A percentile compares a stretch with the other conserved stretches of the same genome.
Conservation (phyloP, 1,140 invertebrate genomes). For the Hetaerina americana region DNA sequence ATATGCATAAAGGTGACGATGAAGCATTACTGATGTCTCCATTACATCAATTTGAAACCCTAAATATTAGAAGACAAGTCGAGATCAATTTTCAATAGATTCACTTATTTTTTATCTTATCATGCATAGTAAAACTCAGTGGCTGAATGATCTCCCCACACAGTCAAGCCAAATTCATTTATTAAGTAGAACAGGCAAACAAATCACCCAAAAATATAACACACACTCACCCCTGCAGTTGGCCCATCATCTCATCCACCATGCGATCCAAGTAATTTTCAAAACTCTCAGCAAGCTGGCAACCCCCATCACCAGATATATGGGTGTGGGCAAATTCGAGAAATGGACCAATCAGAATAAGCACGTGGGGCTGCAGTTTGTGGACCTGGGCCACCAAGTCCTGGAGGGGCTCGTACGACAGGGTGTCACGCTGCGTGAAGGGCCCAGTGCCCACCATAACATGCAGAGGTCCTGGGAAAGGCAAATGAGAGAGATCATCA, state of each 20-base stretch:
- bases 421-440: constrained; percentile 59
- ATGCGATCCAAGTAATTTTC: constrained; percentile 56
- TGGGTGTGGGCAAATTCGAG: constrained; percentile 50
- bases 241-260: constrained; percentile 44
- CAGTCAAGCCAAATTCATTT: too few relatives aligned
- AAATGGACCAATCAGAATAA: constrained; percentile 73
- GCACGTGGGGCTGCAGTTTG: constrained; percentile 58
- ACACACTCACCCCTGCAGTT: constrained; percentile 31
- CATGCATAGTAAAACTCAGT: too few relatives aligned
- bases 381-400: constrained; percentile 57
- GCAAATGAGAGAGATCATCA: too few relatives aligned
- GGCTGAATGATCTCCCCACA: too few relatives aligned
- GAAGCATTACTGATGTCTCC: too few relatives aligned
- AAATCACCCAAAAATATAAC: constrained; percentile 5
- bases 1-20: too few relatives aligned
- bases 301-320: not conserved
- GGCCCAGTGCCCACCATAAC: constrained; percentile 70
- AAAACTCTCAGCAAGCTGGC: constrained; percentile 46
- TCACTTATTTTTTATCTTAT: too few relatives aligned
- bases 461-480: constrained; percentile 39
- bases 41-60: too few relatives aligned
- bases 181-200: constrained; percentile 12
- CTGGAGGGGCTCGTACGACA: constrained; percentile 65
- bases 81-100: too few relatives aligned
- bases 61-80: too few relatives aligned